Conservation (phyloP, 2,113 vertebrate genomes). For the Corapipo altera region DNA sequence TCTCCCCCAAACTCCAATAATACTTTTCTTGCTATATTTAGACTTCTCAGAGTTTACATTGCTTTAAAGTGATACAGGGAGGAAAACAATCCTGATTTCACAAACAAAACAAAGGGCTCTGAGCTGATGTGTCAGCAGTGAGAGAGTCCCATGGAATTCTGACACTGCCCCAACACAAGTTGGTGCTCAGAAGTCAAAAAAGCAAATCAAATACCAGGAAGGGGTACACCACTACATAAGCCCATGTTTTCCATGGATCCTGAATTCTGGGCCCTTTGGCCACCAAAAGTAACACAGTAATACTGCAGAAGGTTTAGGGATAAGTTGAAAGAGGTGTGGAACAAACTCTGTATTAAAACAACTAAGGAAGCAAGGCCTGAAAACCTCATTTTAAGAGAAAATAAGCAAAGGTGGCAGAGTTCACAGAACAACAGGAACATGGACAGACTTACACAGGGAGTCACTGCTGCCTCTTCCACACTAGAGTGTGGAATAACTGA, state of each 20-base stretch:
- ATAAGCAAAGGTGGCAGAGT: neutral
- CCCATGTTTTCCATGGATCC: neutral
- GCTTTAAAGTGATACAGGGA: constrained; percentile 46
- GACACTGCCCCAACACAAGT: neutral
- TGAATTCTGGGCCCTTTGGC: neutral
- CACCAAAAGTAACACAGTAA: neutral
- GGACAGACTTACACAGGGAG: neutral
- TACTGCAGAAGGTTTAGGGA: neutral
- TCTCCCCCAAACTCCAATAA: constrained; percentile 46
- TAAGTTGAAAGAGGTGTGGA: neutral
- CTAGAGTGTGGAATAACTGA: neutral
- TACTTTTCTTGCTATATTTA: constrained; percentile 58
- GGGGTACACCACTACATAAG: neutral
- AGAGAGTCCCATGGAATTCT: neutral
- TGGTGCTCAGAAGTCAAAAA: neutral
- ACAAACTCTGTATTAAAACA: neutral
- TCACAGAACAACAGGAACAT: neutral
- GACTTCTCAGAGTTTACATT: constrained; percentile 12
- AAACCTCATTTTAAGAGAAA: neutral
- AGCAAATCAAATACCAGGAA: neutral
- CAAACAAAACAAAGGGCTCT: neutral
- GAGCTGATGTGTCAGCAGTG: neutral
- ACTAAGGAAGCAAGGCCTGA: too few relatives aligned
- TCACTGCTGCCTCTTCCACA: neutral
- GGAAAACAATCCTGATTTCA: constrained; percentile 26